Base-by-base conservation (phyloP, 2,797 vertebrate species). In the Rhadinocentrus ornatus region DNA sequence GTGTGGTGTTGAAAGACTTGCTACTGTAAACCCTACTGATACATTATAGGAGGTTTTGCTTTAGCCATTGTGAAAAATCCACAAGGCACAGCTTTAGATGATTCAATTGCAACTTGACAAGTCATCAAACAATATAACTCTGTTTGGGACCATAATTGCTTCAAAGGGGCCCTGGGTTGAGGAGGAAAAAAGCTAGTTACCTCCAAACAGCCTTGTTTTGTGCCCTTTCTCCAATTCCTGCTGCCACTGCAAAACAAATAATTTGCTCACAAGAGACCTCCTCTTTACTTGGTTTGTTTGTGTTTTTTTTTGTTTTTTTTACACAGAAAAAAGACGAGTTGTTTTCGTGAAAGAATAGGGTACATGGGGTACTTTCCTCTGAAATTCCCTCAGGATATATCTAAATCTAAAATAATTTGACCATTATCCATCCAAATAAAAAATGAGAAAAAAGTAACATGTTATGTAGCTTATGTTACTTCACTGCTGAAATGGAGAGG, bases 211-310 rank as follows among this genome's bases (percentile, higher is more conserved):
- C 18, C 22, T 61, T 32, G 31, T 50, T 34, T 54, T 56, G n/a
- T 52, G 20, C 62, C n/a, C 50, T 54, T 72, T 69, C 71, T 73
- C 72, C 13, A 20, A 52, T 59, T 71, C 34, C 63, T 62, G 24
- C 71, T 73, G 61, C 54, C 59, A 24, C 53, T 0, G 13, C 72
- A 71, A 50, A 75, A 70, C 80, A 80, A 81, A 85, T 82, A 46
- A 75, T 77, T 61, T 77, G 66, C 72, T 78, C 64, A 6, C 73
- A 71, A 53, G 81, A 83, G 77, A 79, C 62, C 61, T 52, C 67
- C 62, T 66, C 73, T 82, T 83, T 85, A 80, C 69, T 56, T 72
- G 66, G 66, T 88, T 87, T 90, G 83, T 76, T 65, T 71, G 48
- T 67, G 13, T 15, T 87, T 76, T 74, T 71, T 8, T 48, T 22